Percentiles rank a stretch among this genome's conserved stretches.
Conservation (phyloP, 1,140 invertebrate species). For the Pseudomyrmex gracilis region DNA sequence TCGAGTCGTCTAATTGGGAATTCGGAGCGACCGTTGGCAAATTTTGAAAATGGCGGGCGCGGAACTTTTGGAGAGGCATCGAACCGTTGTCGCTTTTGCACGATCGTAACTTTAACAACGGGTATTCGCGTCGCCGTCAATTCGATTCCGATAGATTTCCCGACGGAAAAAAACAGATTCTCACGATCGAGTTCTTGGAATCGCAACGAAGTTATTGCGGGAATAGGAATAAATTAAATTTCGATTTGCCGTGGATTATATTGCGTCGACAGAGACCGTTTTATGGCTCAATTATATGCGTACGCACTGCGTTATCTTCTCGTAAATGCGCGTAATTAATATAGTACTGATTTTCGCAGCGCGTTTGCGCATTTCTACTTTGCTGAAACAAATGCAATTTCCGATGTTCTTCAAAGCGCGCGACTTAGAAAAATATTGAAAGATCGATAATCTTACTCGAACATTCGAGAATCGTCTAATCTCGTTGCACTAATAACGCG, state of each 20-base stretch:
- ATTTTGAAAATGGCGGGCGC: conserved; percentile 76
- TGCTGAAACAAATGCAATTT: not conserved
- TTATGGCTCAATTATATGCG: conserved; percentile 15
- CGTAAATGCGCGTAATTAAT: conserved; percentile 47
- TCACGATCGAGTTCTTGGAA: not conserved
- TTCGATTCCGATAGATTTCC: not conserved
- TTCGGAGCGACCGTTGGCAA: conserved; percentile 9
- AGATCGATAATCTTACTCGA: conserved; percentile 36
- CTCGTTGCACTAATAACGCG: not conserved
- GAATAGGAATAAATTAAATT: conserved; percentile 11
- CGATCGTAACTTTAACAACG: not conserved
- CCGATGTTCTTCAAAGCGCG: conserved; percentile 32
- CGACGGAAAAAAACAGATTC: not conserved
- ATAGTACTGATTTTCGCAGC: conserved; percentile 52
- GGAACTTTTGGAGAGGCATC: conserved; percentile 62
- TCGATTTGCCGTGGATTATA: not conserved
- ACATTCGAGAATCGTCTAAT: conserved; percentile 30
- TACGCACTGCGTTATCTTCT: conserved; percentile 5
- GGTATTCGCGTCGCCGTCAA: not conserved
- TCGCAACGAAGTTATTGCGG: not conserved
- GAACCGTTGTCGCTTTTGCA: not conserved
- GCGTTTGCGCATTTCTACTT: conserved; percentile 38
- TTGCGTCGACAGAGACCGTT: not conserved
- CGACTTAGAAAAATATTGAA: conserved; percentile 48
- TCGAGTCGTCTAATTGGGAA: not conserved